These are phyloP conservation scores for Xenentodon cancila DNA, from an alignment of 2,797 vertebrate genomes.

Conservation along the genomic window DNA sequence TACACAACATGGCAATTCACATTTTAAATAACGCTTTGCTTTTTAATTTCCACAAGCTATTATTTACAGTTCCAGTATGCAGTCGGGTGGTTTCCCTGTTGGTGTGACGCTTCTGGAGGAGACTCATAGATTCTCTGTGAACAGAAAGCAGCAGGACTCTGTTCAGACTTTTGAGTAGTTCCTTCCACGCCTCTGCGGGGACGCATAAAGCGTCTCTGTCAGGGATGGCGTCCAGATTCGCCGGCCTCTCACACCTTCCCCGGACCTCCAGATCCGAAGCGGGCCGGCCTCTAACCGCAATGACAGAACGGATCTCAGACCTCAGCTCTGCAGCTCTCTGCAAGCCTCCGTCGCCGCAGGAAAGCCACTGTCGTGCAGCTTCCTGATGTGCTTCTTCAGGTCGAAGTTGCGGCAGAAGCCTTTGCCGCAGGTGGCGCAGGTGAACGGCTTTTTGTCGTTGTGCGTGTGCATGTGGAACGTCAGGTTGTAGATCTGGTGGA, in stretches of 20 bases:
- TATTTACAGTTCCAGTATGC: constrained; percentile 74
- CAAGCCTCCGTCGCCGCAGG: constrained; percentile 44
- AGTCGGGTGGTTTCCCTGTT: not conserved
- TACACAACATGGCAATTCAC: constrained; percentile 66
- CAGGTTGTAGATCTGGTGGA: constrained; percentile 98
- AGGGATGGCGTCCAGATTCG: too few species aligned
- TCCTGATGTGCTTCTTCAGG: constrained; percentile 96
- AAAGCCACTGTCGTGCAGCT: constrained; percentile 85
- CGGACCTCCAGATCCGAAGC: too few species aligned
- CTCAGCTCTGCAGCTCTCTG: constrained; percentile 66
- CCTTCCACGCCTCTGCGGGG: too few species aligned
- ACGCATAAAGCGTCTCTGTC: too few species aligned
- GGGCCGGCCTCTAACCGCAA: too few species aligned
- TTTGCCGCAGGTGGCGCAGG: constrained; percentile 93
- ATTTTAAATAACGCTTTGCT: constrained; percentile 76
- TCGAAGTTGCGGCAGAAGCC: constrained; percentile 99
- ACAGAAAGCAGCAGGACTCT: too few species aligned
- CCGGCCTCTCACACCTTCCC: too few species aligned
- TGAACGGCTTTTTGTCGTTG: constrained; percentile 98
- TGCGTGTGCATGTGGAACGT: constrained; percentile 99
- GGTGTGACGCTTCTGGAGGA: too few species aligned
- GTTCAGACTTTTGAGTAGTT: too few species aligned
- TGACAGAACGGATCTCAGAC: not conserved
- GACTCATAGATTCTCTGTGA: too few species aligned
- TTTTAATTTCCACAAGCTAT: constrained; percentile 63